Base-by-base conservation (phyloP, 2,888 invertebrate genomes). In the Idaea biselata region DNA sequence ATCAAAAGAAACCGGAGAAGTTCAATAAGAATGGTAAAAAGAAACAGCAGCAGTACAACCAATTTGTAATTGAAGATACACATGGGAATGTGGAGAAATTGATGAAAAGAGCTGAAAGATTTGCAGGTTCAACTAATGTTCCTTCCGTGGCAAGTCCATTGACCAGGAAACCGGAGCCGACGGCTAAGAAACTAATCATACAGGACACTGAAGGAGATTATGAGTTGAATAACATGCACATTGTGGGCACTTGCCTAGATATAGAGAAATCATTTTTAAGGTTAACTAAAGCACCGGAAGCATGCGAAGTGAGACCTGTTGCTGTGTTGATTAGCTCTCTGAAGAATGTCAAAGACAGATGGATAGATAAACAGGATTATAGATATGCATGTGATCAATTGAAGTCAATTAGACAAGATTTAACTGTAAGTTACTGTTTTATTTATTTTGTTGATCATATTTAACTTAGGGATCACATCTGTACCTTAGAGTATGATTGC, bases 331-430 rank as follows among this genome's bases (percentile, higher is more conserved):
- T 94, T 76, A 95, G 95, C 82, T 97, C 99, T 58, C 93, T 99
- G 79, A 95, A 94, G 81, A 96, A 97, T 93, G 99, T 99, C 14
- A 98, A 99, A 89, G 94, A 95, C 58, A 96, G 96, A 78, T 99
- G 99, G 98, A 94, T 96, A 71, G 94, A 95, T 63, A 97, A 96
- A 78, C 96, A 96, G 81, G 99, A 99, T 91, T 99, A 99, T 89
- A 96, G 95, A 89, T 99, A 98, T 93, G 97, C 98, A 66, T 99
- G 99, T 93, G 99, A 99, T 94, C 99, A 99, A 90, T 93, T 99
- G 64, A 99, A 99, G 90, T 99, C 99, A 8, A 99, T 99, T 73
- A 93, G 99, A 75, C 99, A 99, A 93, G 99, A 99, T 94, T 94
- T 99, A 76, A 99, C 99, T 68, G 99, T 98, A 88, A 94, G 95